phyloP scores from a whole-genome alignment of 2,888 invertebrate genomes.

The Yponomeuta cagnagella region DNA sequence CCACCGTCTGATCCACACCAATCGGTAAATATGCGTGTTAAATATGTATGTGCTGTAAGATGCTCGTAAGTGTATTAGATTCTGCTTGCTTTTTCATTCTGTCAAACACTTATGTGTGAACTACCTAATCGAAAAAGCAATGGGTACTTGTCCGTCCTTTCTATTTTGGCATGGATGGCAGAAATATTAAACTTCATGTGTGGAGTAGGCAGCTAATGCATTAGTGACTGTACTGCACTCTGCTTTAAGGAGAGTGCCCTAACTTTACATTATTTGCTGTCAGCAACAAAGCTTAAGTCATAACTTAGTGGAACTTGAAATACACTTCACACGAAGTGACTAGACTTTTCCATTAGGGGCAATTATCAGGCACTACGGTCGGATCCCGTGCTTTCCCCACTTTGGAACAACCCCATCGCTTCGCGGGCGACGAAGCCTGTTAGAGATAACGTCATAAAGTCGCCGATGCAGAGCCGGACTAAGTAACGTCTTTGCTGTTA shows the following conservation, averaged over 20 bases:
- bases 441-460: conserved; percentile 75
- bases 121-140: conserved; percentile 21
- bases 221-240: not conserved
- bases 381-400: conserved; percentile 47
- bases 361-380: conserved; percentile 72
- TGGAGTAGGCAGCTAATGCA: not conserved
- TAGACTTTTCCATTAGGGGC: conserved; percentile 74
- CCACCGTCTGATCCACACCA: conserved; percentile 63
- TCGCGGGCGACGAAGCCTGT: conserved; percentile 61
- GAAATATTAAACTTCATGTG: not conserved
- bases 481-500: conserved; percentile 63
- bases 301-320: conserved; percentile 68
- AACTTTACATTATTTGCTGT: conserved; percentile 4
- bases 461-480: conserved; percentile 68
- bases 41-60: conserved; percentile 73
- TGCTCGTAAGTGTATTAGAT: conserved; percentile 74
- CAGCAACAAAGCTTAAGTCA: conserved; percentile 20
- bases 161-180: not conserved
- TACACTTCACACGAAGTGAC: conserved; percentile 68
- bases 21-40: conserved; percentile 76
- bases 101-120: conserved; percentile 51
- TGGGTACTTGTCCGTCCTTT: not conserved
- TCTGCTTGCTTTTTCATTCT: conserved; percentile 72
- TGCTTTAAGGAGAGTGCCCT: not conserved
- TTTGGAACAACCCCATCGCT: conserved; percentile 42